Evolutionary conservation across 2,888 invertebrate species (phyloP), one percentile per base, ranked within the genome.

Genomic region (Abrostola tripartita): DNA sequence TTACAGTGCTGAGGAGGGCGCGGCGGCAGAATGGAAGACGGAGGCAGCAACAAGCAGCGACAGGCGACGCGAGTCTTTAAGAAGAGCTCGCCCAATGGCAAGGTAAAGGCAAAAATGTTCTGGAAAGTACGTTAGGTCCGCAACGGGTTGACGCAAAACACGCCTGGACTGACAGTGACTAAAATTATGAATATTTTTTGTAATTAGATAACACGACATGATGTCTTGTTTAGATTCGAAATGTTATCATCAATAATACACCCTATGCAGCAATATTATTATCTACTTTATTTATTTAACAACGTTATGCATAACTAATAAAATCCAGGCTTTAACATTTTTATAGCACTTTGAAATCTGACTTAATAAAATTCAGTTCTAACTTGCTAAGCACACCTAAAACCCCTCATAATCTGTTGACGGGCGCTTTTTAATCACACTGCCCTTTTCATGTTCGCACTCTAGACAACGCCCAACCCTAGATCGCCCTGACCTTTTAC

Each of bases 11-110:
- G 91, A 88, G 90, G 92, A 88, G 95, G 90, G 90, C 88, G 90
- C 90, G 93, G 95, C 91, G 95, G 95, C 89, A 96, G 94, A 84
- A 96, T 96, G 96, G 97, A 97, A 86, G 97, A 97, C 95, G 96
- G 96, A 82, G 96, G 96, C 91, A 96, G 96, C 89, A 96, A 93
- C 91, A 95, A 94, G 84, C 95, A 96, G 88, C 95, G 97, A 71
- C 97, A 97, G 86, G 97, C 97, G 78, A 97, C 97, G 94, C 97
- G 98, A 90, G 99, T 99, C 57, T 99, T 99, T 95, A 99, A 99
- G 95, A 99, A 99, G 93, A 98, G 98, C 92, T 98, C 98, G 70
- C 98, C 98, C 58, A 99, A 99, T 96, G 98, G 98, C 87, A 99
- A 98, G 96, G 97, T 97, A 92, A 37, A 40, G 6, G 7, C 8